phyloP scores from a whole-genome alignment of 1,140 invertebrate species.

The Apis laboriosa region DNA sequence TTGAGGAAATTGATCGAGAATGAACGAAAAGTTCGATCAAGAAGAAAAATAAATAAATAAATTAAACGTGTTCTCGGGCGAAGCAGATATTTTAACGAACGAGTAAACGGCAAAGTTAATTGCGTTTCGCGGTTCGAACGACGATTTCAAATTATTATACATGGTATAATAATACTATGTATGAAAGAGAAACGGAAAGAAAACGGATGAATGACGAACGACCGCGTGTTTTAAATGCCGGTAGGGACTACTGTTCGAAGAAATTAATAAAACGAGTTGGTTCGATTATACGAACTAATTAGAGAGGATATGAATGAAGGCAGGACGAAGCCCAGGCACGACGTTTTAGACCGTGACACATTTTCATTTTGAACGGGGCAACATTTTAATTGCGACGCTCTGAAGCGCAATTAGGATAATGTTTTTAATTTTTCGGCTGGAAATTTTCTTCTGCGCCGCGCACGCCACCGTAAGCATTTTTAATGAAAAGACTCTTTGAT shows the following conservation, averaged over 20 bases:
- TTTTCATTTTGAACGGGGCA: conserved; percentile 41
- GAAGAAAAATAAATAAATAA: neutral
- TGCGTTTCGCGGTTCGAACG: neutral
- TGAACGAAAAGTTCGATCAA: too few relatives aligned
- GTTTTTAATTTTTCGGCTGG: conserved; percentile 49
- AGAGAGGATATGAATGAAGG: conserved; percentile 27
- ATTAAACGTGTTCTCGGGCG: neutral
- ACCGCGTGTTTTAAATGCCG: neutral
- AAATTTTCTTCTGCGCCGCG: conserved; percentile 26
- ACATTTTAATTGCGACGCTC: conserved; percentile 48
- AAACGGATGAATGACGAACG: neutral
- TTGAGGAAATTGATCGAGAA: too few relatives aligned
- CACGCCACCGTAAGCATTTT: neutral
- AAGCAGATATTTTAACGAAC: neutral
- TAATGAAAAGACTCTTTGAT: conserved; percentile 41
- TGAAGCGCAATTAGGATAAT: conserved; percentile 44
- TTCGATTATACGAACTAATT: conserved; percentile 48
- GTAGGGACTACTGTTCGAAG: neutral
- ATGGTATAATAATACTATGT: conserved; percentile 5
- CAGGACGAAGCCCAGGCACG: conserved; percentile 6
- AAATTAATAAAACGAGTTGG: conserved; percentile 23
- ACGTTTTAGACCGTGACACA: conserved; percentile 25
- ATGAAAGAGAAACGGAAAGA: too few relatives aligned
- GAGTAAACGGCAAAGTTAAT: conserved; percentile 3
- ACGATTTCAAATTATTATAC: neutral